Base-by-base conservation (phyloP, 2,113 vertebrate species). In the Falcunculus frontatus region DNA sequence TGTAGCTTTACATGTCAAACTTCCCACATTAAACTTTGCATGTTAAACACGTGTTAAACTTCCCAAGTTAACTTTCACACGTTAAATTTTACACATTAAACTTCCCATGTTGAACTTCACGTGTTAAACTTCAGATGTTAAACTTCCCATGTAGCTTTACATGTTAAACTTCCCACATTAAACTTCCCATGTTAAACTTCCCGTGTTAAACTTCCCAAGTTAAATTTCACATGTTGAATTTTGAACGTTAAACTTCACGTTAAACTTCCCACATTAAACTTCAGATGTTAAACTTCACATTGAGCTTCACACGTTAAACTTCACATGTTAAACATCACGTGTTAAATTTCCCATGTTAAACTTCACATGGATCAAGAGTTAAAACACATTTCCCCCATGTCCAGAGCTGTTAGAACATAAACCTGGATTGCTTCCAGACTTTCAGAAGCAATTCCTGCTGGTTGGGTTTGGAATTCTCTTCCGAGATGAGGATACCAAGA, bases 121-220 rank as follows among this genome's bases (percentile, higher is more conserved):
- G 9, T 8, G 18, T 50, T 75, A 49, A 69, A 63, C 27, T 35
- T 39, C 39, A 11, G 39, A 39, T 39, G 5, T 17, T 33, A 53
- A 73, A 22, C 26, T 10, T 4, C 42, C 17, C 21, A 19, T 35
- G 47, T 13, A 62, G 19, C 8, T 64, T 33, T 11, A 2, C 4
- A 0, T 1, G 3, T 33, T 10, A 23, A 37, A n/a, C 4, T 57
- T 13, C 18, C 2, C 5, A 2, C 0, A 0, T 39, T 14, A 60
- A 53, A 12, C 11, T 9, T 16, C 6, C 4, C 13, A 2, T 3
- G 5, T 16, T 27, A 21, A 52, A 13, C 19, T 5, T 41, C 39
- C 39, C 39, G n/a, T n/a, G 39, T 41, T 41, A 13, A 41, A 41
- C 39, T 41, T 41, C 39, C 13, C 39, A n/a, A n/a, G n/a, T n/a